Evolutionary conservation across 2,888 invertebrate species (phyloP), one percentile per base, ranked within the genome.

Genomic region (Lithophane ornitopus): DNA sequence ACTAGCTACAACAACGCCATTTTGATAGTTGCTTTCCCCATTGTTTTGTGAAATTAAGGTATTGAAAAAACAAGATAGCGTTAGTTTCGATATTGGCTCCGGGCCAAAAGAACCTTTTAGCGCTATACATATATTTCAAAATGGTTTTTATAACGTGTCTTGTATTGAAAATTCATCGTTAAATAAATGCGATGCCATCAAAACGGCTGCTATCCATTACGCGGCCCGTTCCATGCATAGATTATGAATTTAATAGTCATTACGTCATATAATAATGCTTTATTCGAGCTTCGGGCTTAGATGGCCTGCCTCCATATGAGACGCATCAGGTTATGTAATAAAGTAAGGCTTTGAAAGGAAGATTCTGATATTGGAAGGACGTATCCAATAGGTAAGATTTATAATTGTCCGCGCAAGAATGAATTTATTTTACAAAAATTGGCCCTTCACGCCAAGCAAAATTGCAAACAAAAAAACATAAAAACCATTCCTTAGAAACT

Each of bases 211-310:
- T 72, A 70, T 69, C 77, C 81, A 79, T 88, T 78, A 88, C 81
- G 78, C 61, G 78, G 75, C 84, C 78, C 84, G 84, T 87, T 88
- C 81, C 70, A 85, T 87, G 87, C 88, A 88, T 88, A 87, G 80
- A 88, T 88, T 89, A 88, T 82, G 80, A 82, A 83, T 89, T 88
- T 89, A 88, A 87, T 83, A 85, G 84, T 84, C 71, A 78, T 89
- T 85, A 85, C 87, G 85, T 87, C 83, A 87, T 86, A 77, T 81
- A 72, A 87, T 85, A 86, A 70, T 77, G 76, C 62, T 85, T 85
- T 82, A 78, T 71, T 82, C 65, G 59, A 75, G 59, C 74, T 73
- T 69, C 74, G 44, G 34, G 65, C 28, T 76, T 59, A 58, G 66
- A 54, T 73, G 54, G 54, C 65, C n/a, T 8, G 49, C 65, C n/a